These are phyloP conservation scores for Apodemus speciosus DNA, from an alignment of 2,113 vertebrate genomes.

Conservation along the genomic window DNA sequence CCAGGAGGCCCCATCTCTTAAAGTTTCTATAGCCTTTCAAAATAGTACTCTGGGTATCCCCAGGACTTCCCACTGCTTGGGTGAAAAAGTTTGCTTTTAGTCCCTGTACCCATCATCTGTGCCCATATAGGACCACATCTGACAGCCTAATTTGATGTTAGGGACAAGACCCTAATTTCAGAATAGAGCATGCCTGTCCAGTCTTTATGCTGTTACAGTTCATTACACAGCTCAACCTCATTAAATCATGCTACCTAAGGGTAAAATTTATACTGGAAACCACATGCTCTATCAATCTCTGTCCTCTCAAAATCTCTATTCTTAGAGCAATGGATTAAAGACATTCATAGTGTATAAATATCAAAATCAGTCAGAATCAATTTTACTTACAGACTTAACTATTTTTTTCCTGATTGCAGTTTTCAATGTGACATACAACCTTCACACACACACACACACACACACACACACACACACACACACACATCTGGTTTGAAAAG, in stretches of 20 bases:
- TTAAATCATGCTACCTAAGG: background rate
- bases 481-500: background rate
- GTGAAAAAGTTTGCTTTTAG: background rate
- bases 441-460: background rate
- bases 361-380: background rate
- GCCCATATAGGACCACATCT: accelerated
- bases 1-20: background rate
- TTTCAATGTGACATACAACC: background rate
- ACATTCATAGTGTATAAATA: background rate
- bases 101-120: background rate
- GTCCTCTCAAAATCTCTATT: background rate
- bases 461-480: background rate
- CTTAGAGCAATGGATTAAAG: background rate
- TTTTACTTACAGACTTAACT: background rate
- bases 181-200: background rate
- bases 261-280: background rate
- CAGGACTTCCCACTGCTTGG: background rate
- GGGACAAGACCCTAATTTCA: background rate
- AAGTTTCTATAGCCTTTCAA: background rate
- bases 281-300: background rate
- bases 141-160: too few species aligned
- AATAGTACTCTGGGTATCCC: too few species aligned
- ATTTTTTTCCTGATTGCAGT: background rate
- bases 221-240: background rate
- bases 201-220: too few species aligned